Base-by-base conservation (phyloP, 2,797 vertebrate species). In the Otolemur crassicaudatus region DNA sequence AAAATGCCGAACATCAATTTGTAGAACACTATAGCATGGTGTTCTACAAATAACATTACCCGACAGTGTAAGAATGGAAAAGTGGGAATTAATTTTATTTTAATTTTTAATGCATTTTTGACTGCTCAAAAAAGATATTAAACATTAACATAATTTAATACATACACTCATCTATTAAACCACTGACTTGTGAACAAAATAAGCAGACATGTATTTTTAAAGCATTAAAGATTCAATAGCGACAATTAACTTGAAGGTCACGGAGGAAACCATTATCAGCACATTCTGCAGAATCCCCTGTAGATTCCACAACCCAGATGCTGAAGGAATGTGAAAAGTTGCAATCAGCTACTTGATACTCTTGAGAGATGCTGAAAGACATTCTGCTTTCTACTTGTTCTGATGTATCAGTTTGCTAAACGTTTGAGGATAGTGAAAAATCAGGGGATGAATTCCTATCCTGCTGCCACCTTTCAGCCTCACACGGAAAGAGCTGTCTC, bases 71-170 rank as follows among this genome's bases (percentile, higher is more conserved):
- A 96, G 56, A 86, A 65, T 31, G 67, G 92, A 34, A 92, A 96
- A 91, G 37, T 92, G 95, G 79, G 94, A 96, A 79, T 94, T 97
- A 75, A 60, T 93, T 88, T 97, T 95, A 87, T 87, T 95, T 94
- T 95, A 94, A 90, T 92, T 96, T 98, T 97, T 98, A 97, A 87
- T 96, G 86, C 67, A 96, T 85, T 93, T 98, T 96, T 94, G 79
- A 91, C 49, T 94, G n/a, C 90, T 95, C 61, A 92, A 95, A 94
- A 96, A 98, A 90, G 87, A 91, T 65, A 70, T 95, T 95, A 88
- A 87, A 94, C 29, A 72, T 96, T 76, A 95, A 25, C 58, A 40
- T 94, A 89, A 93, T 81, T 97, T 97, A 97, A 87, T 80, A 87
- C 82, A 25, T 40, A 61, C 9, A 1, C 96, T 95, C 97, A 96